These are phyloP conservation scores for Drosophila azteca DNA, from an alignment of 1,140 invertebrate species.

Conservation along the genomic window DNA sequence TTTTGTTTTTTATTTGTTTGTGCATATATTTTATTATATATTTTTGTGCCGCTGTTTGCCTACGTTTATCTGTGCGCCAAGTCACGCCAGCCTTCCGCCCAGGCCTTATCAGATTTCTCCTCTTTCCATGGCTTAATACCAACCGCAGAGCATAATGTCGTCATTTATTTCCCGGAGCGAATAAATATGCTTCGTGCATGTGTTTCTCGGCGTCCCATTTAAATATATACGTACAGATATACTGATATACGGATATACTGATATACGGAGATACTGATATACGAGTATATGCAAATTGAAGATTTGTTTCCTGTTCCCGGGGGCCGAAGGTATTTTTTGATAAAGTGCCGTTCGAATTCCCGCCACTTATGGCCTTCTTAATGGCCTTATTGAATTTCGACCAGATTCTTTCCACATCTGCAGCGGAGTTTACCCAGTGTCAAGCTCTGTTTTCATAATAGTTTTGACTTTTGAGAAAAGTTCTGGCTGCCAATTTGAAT, in stretches of 20 bases:
- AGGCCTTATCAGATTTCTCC: constrained; percentile 62
- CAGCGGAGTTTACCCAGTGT: too few relatives aligned
- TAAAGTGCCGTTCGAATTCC: neutral
- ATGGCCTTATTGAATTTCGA: constrained; percentile 17
- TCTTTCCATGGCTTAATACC: constrained; percentile 41
- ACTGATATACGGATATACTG: too few relatives aligned
- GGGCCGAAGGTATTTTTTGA: neutral
- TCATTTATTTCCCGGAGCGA: constrained; percentile 51
- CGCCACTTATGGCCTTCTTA: constrained; percentile 14
- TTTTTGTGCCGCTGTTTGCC: constrained; percentile 48
- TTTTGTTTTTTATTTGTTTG: constrained; percentile 33
- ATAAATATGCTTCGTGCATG: constrained; percentile 21
- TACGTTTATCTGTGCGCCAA: constrained; percentile 43
- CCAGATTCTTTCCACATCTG: neutral
- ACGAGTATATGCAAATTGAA: constrained; percentile 10
- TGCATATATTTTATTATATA: constrained; percentile 11
- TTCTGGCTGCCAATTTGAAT: constrained; percentile 34
- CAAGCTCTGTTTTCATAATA: too few relatives aligned
- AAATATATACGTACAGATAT: constrained; percentile 7
- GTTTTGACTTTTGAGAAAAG: constrained; percentile 11
- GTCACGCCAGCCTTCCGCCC: constrained; percentile 11
- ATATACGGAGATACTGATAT: neutral
- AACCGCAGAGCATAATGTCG: constrained; percentile 52
- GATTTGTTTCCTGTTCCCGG: neutral
- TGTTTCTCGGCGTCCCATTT: constrained; percentile 17